Percentiles rank a stretch among this genome's conserved stretches.
These are phyloP conservation scores for Ifrita kowaldi DNA, from an alignment of 2,113 vertebrate species.

Conservation along the genomic window DNA sequence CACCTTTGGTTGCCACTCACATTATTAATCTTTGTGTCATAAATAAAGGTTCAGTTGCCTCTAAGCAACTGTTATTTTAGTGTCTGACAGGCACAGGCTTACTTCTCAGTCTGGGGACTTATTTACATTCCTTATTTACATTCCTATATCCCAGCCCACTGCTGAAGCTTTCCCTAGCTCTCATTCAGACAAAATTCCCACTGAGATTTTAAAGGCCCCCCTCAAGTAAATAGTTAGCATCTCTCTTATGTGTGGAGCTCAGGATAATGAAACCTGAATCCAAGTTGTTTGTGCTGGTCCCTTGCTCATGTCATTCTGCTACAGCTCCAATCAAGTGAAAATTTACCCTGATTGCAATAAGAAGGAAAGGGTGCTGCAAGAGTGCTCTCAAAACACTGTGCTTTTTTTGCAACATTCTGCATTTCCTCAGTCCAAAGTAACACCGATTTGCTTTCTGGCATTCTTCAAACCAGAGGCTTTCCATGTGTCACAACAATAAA, in stretches of 20 bases:
- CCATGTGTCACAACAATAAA: background rate
- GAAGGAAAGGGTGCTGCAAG: background rate
- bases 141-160: background rate
- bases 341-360: background rate
- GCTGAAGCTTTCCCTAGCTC: background rate
- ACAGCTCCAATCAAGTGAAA: background rate
- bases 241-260: background rate
- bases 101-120: background rate
- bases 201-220: background rate
- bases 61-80: slow-evolving; percentile 36
- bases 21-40: slow-evolving; percentile 34
- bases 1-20: slow-evolving; percentile 27
- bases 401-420: background rate
- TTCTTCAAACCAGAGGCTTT: background rate
- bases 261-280: background rate
- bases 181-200: slow-evolving; percentile 26
- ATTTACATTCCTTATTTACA: slow-evolving; percentile 27
- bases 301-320: background rate
- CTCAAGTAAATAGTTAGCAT: background rate
- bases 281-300: background rate
- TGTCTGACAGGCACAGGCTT: background rate
- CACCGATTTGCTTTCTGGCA: background rate
- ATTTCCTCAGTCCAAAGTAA: background rate
- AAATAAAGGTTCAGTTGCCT: slow-evolving; percentile 21
- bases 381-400: background rate